Evolutionary conservation across 1,140 invertebrate species (phyloP).

Genomic region (Pachyrhynchus sulphureomaculatus): DNA sequence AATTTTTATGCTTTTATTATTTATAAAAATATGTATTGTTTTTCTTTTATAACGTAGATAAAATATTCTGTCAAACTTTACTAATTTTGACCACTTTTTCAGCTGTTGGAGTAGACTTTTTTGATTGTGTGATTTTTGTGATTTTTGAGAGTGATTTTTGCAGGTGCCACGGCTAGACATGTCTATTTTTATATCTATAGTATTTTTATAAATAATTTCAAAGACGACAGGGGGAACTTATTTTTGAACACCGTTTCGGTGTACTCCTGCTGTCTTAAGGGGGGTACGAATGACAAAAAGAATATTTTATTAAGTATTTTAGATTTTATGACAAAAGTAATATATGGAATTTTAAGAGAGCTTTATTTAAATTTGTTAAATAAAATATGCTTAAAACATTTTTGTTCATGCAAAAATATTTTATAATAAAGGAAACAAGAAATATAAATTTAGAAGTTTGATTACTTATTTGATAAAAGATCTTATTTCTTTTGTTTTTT

Average conservation of each 20-base stretch:
- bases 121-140: constrained; percentile 33
- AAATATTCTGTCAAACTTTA: background rate
- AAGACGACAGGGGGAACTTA: background rate
- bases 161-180: constrained; percentile 22
- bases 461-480: too few relatives aligned
- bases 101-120: constrained; percentile 19
- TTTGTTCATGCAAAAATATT: too few relatives aligned
- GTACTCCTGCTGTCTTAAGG: constrained; percentile 13
- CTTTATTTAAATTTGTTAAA: too few relatives aligned
- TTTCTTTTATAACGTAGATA: too few relatives aligned
- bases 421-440: too few relatives aligned
- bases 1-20: too few relatives aligned
- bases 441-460: too few relatives aligned
- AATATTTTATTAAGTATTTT: background rate
- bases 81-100: background rate
- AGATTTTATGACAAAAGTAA: constrained; percentile 32
- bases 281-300: background rate
- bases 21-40: too few relatives aligned
- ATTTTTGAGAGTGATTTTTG: constrained; percentile 35
- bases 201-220: constrained; percentile 7
- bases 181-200: constrained; percentile 19
- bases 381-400: too few relatives aligned
- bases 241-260: constrained; percentile 20
- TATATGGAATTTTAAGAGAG: too few relatives aligned
- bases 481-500: too few relatives aligned